Base-by-base conservation (phyloP, 2,113 vertebrate genomes). In the Chauna torquata region DNA sequence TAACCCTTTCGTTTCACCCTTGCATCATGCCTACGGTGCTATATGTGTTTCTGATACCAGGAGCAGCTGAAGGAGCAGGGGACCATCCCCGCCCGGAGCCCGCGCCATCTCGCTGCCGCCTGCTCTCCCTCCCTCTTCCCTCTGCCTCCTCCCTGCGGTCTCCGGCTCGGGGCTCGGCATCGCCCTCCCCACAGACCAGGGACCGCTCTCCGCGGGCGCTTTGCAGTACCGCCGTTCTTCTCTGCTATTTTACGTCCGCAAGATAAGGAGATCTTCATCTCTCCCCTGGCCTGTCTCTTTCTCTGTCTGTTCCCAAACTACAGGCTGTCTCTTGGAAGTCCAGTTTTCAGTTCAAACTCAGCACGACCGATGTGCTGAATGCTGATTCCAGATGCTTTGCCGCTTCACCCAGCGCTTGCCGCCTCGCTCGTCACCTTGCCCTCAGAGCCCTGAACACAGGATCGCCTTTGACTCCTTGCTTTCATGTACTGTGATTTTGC, bases 91-190 rank as follows among this genome's bases (percentile, higher is more conserved):
- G 14, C 20, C 52, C 4, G 0, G 11, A 24, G 36, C 78, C 12
- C 1, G 2, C 2, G 1, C 19, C 6, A 3, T 24, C 62, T 77
- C 0, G 0, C 44, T 78, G 76, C 69, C 27, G 25, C 45, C 59
- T 50, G 38, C 36, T 25, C 28, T 47, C 44, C 30, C 57, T 6
- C 19, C 40, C 16, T 68, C 36, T 44, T 66, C 12, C 42, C 38
- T 50, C 45, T n/a, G 34, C 44, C 38, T 72, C 36, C 47, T 55
- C 65, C 27, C 27, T 44, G 40, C 16, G 20, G 10, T 3, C 47
- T 40, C 50, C 6, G 5, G 52, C n/a, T 64, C 11, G 34, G 28
- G 42, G 34, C 44, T 88, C 86, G 59, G 52, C 74, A 22, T 23
- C 38, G 68, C 54, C 57, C 62, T 79, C 68, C 3, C 30, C 3